Evolutionary conservation across 92 coral and sea anemone genomes (phyloP).

Genomic region (Anthopleura xanthogrammica): DNA sequence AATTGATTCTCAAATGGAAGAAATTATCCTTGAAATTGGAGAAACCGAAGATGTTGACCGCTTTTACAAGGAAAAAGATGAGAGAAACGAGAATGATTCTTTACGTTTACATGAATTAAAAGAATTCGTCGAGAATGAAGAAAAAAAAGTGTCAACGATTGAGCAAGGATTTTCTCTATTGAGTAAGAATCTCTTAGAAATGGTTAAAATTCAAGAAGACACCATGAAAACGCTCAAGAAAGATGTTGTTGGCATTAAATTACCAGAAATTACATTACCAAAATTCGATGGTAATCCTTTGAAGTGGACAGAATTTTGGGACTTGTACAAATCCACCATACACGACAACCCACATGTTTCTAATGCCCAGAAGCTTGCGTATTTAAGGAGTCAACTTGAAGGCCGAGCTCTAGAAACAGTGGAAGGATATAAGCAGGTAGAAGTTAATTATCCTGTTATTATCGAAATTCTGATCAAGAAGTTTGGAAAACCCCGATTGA

Average conservation of each 20-base stretch:
- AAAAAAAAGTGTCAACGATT: background rate
- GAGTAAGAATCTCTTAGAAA: background rate
- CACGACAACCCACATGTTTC: background rate
- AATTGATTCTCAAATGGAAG: constrained; percentile 7
- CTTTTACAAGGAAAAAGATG: constrained; percentile 1
- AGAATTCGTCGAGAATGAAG: background rate
- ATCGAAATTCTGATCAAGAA: background rate
- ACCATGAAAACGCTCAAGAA: background rate
- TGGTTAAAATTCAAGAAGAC: background rate
- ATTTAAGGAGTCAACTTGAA: background rate
- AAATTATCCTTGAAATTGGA: constrained; percentile 6
- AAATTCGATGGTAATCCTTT: constrained; percentile 6
- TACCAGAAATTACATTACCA: constrained; percentile 7
- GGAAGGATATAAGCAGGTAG: constrained; percentile 10
- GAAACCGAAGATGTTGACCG: background rate
- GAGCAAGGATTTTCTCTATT: constrained; percentile 5
- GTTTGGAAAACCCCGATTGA: constrained; percentile 12
- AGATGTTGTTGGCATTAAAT: background rate
- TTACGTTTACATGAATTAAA: constrained; percentile 3
- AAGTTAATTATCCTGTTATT: constrained; percentile 5
- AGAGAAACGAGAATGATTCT: background rate
- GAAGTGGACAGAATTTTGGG: constrained; percentile 12
- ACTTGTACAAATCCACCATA: constrained; percentile 2
- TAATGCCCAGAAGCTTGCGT: background rate
- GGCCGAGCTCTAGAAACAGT: constrained; percentile 7